Conservation (phyloP, 2,888 invertebrate genomes). For the Malthinus flaveolus region DNA sequence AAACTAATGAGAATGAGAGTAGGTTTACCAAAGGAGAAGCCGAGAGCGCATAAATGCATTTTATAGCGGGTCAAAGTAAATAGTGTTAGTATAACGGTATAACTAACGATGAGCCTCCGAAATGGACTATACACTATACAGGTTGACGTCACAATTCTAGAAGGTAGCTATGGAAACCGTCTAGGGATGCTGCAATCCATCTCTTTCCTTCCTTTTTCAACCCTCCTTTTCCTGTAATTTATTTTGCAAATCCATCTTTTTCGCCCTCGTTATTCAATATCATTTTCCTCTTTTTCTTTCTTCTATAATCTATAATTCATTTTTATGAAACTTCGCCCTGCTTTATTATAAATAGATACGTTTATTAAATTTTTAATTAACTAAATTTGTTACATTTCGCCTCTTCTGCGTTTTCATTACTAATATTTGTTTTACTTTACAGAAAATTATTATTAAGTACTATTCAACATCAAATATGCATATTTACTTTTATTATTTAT, state of each 20-base stretch:
- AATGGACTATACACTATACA: slow-evolving; percentile 43
- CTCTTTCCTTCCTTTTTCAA: slow-evolving; percentile 46
- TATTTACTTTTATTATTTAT: not conserved
- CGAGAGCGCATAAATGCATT: slow-evolving; percentile 24
- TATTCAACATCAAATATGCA: not conserved
- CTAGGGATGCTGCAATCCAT: slow-evolving; percentile 52
- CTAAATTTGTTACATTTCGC: slow-evolving; percentile 5
- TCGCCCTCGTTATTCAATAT: slow-evolving; percentile 31
- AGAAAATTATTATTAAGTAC: not conserved
- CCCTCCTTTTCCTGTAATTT: slow-evolving; percentile 46
- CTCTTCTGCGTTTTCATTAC: not conserved
- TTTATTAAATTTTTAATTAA: slow-evolving; percentile 26
- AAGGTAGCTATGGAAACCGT: slow-evolving; percentile 51
- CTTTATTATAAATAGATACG: slow-evolving; percentile 24
- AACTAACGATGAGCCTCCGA: slow-evolving; percentile 33
- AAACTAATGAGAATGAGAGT: not conserved
- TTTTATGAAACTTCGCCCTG: slow-evolving; percentile 40
- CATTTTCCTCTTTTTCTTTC: slow-evolving; percentile 34
- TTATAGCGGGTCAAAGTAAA: slow-evolving; percentile 26
- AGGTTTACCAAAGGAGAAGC: slow-evolving; percentile 6
- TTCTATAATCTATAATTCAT: slow-evolving; percentile 50
- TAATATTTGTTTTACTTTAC: not conserved
- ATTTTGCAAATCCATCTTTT: slow-evolving; percentile 42
- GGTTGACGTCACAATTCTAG: slow-evolving; percentile 50
- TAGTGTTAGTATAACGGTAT: slow-evolving; percentile 28